phyloP scores from a whole-genome alignment of 2,797 vertebrate genomes.

The Xenopus petersii region DNA sequence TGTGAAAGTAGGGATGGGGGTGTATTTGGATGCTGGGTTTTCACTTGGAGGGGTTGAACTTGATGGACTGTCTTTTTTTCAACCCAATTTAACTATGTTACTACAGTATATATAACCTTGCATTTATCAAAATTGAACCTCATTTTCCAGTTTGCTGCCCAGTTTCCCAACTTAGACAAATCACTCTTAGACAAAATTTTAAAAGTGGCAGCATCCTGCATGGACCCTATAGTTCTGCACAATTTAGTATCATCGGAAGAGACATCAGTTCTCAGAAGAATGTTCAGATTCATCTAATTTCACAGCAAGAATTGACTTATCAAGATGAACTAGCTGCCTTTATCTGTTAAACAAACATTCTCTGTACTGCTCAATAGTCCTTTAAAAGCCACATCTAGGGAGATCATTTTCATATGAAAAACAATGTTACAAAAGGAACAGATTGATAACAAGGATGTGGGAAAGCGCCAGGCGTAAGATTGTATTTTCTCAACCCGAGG shows the following conservation, averaged over 20 bases:
- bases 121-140: no score
- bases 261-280: constrained; percentile 27
- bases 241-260: neutral
- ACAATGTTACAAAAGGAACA: constrained; percentile 15
- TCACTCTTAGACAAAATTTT: no score
- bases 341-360: constrained; percentile 20
- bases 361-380: constrained; percentile 17
- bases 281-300: constrained; percentile 30
- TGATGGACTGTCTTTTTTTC: no score
- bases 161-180: no score
- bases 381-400: constrained; percentile 20
- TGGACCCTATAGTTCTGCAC: no score
- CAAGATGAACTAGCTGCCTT: constrained; percentile 27
- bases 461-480: constrained; percentile 26
- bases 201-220: no score
- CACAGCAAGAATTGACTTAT: constrained; percentile 41
- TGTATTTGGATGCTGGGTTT: no score
- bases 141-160: no score
- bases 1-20: no score
- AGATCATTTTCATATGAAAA: constrained; percentile 19
- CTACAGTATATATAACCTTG: no score
- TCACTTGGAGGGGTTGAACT: no score
- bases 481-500: constrained; percentile 36
- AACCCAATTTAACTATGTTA: no score
- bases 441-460: constrained; percentile 36